These are phyloP conservation scores for Campylomormyrus tamandua DNA, from an alignment of 2,113 vertebrate genomes.

Conservation along the genomic window DNA sequence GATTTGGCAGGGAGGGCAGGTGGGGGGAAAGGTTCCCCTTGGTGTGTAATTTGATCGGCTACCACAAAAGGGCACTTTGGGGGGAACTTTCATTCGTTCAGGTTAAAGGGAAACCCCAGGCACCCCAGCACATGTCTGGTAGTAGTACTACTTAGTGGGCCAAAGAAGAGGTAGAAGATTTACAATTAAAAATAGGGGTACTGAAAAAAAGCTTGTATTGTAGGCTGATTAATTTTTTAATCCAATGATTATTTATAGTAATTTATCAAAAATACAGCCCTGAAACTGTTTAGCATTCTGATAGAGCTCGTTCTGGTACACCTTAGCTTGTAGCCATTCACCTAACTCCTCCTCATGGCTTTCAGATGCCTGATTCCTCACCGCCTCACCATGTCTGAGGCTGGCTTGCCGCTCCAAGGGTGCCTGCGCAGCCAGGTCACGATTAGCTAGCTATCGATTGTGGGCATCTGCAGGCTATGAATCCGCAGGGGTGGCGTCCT, in stretches of 20 bases:
- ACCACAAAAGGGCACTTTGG: not conserved
- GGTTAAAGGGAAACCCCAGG: not conserved
- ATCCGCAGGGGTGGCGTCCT: not conserved
- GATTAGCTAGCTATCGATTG: not conserved
- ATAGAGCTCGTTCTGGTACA: not conserved
- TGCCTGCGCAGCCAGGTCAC: not conserved
- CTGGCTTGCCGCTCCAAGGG: not conserved
- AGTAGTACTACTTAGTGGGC: not conserved
- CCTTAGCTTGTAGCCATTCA: not conserved
- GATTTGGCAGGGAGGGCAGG: not conserved
- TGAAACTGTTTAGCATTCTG: not conserved
- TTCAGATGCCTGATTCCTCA: not conserved
- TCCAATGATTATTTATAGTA: not conserved
- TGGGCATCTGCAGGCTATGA: not conserved
- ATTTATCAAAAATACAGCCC: not conserved
- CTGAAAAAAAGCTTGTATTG: not conserved
- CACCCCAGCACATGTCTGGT: not conserved
- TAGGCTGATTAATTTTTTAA: not conserved
- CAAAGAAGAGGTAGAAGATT: not conserved
- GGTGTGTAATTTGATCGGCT: not conserved
- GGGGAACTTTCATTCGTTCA: not conserved
- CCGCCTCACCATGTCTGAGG: not conserved
- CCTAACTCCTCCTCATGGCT: not conserved
- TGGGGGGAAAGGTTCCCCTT: not conserved
- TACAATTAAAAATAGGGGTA: not conserved